Evolutionary conservation across 2,888 invertebrate species (phyloP).

Genomic region (Mythimna lalbum): DNA sequence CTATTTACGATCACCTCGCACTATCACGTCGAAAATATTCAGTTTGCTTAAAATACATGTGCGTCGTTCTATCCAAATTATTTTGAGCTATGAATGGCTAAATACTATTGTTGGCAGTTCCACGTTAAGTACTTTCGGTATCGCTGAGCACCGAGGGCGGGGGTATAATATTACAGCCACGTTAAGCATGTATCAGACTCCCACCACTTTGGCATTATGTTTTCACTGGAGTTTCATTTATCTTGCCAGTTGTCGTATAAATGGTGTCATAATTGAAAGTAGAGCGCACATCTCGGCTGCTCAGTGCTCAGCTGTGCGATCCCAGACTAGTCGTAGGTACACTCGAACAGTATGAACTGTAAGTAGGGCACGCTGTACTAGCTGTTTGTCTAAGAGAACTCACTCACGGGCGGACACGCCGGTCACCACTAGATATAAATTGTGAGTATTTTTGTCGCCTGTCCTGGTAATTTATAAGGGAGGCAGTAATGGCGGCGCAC

Average conservation of each 20-base stretch:
- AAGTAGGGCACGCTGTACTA: slow-evolving; percentile 9
- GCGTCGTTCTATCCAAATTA: neutral
- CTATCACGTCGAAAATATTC: slow-evolving; percentile 25
- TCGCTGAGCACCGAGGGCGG: neutral
- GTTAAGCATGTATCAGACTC: slow-evolving; percentile 10
- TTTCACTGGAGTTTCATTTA: slow-evolving; percentile 8
- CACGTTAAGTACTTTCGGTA: neutral
- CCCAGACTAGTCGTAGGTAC: neutral
- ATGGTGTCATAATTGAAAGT: slow-evolving; percentile 11
- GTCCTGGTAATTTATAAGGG: slow-evolving; percentile 46
- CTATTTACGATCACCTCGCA: slow-evolving; percentile 36
- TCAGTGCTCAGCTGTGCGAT: neutral
- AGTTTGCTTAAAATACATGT: neutral
- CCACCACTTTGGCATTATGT: slow-evolving; percentile 11
- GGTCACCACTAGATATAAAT: slow-evolving; percentile 9
- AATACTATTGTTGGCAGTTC: slow-evolving; percentile 1
- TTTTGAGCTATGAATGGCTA: neutral
- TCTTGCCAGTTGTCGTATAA: slow-evolving; percentile 5
- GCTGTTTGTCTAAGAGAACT: slow-evolving; percentile 4
- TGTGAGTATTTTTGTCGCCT: slow-evolving; percentile 61
- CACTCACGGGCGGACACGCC: neutral
- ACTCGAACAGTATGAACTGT: neutral
- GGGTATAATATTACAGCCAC: neutral
- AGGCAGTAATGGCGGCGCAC: slow-evolving; percentile 47
- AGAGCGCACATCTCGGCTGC: slow-evolving; percentile 8